Evolutionary conservation across 2,888 invertebrate genomes (phyloP).

Genomic region (Leptinotarsa haldemani): DNA sequence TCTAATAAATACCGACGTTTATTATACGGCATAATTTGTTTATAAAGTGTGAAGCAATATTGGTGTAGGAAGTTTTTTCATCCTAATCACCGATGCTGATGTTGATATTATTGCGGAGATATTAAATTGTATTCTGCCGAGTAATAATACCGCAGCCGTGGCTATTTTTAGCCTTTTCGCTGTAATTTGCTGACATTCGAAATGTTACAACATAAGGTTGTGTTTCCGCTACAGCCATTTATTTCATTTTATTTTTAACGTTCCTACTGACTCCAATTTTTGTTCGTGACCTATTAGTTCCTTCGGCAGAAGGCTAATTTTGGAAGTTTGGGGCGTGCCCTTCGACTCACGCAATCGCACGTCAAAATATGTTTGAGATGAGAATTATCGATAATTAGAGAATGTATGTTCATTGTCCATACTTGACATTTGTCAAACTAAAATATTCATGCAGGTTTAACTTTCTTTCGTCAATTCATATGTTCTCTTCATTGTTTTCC

Average conservation of each 20-base stretch:
- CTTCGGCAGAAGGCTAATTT: too few relatives aligned
- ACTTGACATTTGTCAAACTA: too few relatives aligned
- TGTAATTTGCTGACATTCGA: not conserved
- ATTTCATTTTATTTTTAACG: not conserved
- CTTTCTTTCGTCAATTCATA: too few relatives aligned
- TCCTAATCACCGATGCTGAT: not conserved
- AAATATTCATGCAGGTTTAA: too few relatives aligned
- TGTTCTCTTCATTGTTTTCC: too few relatives aligned
- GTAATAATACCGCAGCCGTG: not conserved
- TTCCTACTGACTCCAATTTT: not conserved
- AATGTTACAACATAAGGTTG: not conserved
- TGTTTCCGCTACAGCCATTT: not conserved
- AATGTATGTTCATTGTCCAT: too few relatives aligned
- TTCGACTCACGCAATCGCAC: too few relatives aligned
- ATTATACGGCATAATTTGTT: not conserved
- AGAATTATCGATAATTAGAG: too few relatives aligned
- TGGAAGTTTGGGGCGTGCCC: too few relatives aligned
- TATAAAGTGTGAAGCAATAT: not conserved
- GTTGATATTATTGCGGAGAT: not conserved
- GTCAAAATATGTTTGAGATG: too few relatives aligned
- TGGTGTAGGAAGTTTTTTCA: slow-evolving; percentile 1
- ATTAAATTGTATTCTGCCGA: not conserved
- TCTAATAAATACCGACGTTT: not conserved
- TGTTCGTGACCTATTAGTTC: not conserved
- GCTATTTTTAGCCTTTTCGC: not conserved